Conservation (phyloP, 2,113 vertebrate species). For the Albula glossodonta region DNA sequence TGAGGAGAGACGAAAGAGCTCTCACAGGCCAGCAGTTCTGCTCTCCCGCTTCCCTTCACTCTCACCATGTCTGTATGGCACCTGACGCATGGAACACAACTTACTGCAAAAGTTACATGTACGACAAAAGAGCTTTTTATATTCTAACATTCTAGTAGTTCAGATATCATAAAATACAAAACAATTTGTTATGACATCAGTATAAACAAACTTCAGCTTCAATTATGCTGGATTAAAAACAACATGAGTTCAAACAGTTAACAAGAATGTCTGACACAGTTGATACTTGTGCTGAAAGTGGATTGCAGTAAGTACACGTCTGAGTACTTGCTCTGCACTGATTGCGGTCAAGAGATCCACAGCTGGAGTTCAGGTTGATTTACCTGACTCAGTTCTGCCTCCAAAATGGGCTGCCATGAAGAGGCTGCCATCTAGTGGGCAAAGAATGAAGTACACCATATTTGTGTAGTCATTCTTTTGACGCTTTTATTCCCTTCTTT, state of each 20-base stretch:
- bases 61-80: too few species aligned
- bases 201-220: neutral
- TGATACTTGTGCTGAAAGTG: neutral
- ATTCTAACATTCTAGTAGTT: neutral
- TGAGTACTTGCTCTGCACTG: neutral
- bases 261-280: neutral
- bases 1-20: neutral
- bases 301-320: neutral
- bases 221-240: neutral
- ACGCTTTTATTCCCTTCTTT: neutral
- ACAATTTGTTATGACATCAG: neutral
- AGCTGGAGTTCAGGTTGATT: neutral
- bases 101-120: neutral
- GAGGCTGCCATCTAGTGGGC: neutral
- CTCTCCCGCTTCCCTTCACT: neutral
- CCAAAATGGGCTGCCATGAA: neutral
- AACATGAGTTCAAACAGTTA: neutral
- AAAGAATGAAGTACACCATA: neutral
- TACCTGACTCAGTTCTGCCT: neutral
- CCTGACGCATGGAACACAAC: neutral
- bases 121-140: neutral
- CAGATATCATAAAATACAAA: neutral
- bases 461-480: neutral
- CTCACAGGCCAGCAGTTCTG: neutral
- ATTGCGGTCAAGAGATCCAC: constrained; percentile 8